Evolutionary conservation across 2,797 vertebrate genomes (phyloP), one percentile per base, ranked within the genome.

Genomic region (Betta splendens): DNA sequence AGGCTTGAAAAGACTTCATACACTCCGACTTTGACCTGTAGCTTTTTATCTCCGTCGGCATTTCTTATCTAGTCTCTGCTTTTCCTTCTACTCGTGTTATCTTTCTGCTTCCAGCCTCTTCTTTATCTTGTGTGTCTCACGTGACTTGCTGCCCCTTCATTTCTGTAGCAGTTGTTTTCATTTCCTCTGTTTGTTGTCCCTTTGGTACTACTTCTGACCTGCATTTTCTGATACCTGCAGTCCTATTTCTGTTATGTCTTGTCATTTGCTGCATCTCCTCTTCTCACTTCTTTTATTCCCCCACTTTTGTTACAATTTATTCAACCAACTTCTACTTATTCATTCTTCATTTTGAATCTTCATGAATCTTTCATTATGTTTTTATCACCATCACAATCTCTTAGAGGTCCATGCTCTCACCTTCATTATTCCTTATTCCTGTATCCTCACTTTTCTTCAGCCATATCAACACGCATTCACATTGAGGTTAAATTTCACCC

Each of bases 161-260:
- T 63, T 75, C 43, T 9, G 2, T 11, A 4, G 36, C 23, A 3
- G 7, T 56, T 47, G 43, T 59, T 38, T 47, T 56, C 23, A 61
- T 78, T 71, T 74, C 46, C 54, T 77, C 22, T 6, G 49, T 46
- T 71, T 61, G 18, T 40, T 42, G 21, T 65, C 43, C 37, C 23
- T 47, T 61, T 40, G 50, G 33, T 5, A 46, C 39, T 53, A 36
- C n/a, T 22, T 11, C 22, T 58, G 35, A 49, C 46, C 46, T 32
- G 35, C 35, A 9, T 47, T 54, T 35, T 25, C 17, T 12, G 9
- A 35, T 68, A 10, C 70, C 63, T 35, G 42, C 17, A 40, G 16
- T 33, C 47, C 11, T 9, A 51, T 55, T 44, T 39, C 9, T n/a
- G 35, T 36, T 31, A 26, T 38, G 18, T 38, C 16, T 46, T 21